A percentile compares a stretch with the other conserved stretches of the same genome.
Evolutionary conservation across 2,888 invertebrate genomes (phyloP).

Genomic region (Diloba caeruleocephala): DNA sequence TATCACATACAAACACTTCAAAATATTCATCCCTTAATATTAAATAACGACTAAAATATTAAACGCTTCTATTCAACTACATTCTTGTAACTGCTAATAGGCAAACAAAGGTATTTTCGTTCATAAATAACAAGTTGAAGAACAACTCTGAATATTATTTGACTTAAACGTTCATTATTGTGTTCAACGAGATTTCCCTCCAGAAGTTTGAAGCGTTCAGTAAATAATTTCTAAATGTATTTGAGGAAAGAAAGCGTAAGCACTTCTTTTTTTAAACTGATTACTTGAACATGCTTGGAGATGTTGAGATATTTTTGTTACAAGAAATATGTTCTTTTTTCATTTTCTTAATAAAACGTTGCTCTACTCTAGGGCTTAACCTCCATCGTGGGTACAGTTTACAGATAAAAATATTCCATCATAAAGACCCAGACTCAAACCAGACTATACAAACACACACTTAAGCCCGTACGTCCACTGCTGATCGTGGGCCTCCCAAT

Average conservation of each 20-base stretch:
- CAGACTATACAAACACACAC: too few relatives aligned
- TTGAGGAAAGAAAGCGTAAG: slow-evolving; percentile 30
- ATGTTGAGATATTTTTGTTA: slow-evolving; percentile 2
- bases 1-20: neutral
- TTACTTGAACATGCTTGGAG: slow-evolving; percentile 33
- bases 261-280: slow-evolving; percentile 33
- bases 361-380: too few relatives aligned
- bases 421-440: too few relatives aligned
- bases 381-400: too few relatives aligned
- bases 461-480: too few relatives aligned
- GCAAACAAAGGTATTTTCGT: slow-evolving; percentile 29
- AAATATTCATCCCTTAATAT: neutral
- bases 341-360: too few relatives aligned
- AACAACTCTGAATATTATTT: slow-evolving; percentile 38
- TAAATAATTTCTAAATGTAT: slow-evolving; percentile 37
- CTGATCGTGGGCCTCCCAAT: too few relatives aligned
- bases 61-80: slow-evolving; percentile 3
- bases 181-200: slow-evolving; percentile 44
- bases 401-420: too few relatives aligned
- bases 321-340: too few relatives aligned
- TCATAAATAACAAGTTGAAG: slow-evolving; percentile 40
- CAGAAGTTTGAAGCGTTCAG: slow-evolving; percentile 38
- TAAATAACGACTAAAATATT: neutral
- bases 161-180: slow-evolving; percentile 44
- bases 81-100: slow-evolving; percentile 17